Conservation (phyloP, 2,113 vertebrate species). For the Machaerirhynchus nigripectus region DNA sequence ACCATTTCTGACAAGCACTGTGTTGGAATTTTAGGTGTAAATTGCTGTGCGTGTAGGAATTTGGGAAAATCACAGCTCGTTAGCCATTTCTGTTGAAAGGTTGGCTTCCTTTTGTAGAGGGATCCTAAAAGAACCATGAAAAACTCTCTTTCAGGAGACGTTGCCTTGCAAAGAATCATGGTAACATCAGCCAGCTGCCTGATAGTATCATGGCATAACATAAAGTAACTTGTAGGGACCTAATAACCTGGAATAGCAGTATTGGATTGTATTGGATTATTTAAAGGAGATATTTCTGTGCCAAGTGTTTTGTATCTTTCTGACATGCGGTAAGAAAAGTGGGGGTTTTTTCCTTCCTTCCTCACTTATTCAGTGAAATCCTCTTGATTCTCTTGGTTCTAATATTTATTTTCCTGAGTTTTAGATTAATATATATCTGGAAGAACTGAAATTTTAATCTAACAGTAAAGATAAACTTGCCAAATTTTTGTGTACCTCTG, state of each 20-base stretch:
- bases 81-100: not conserved
- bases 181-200: not conserved
- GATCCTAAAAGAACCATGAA: not conserved
- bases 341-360: rapidly evolving
- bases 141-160: not conserved
- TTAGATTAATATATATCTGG: not conserved
- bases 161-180: not conserved
- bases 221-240: not conserved
- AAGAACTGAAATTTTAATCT: not conserved
- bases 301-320: not conserved
- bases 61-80: not conserved
- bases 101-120: not conserved
- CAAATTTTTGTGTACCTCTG: not conserved
- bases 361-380: not conserved
- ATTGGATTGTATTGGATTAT: not conserved
- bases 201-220: not conserved
- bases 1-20: not conserved
- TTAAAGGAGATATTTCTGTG: not conserved
- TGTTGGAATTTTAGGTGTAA: not conserved
- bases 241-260: not conserved
- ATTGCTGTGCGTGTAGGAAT: not conserved
- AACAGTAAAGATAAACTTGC: not conserved
- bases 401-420: not conserved
- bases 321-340: not conserved
- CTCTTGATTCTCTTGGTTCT: not conserved